These are phyloP conservation scores for Atherix ibis DNA, from an alignment of 2,888 invertebrate genomes.

Conservation along the genomic window DNA sequence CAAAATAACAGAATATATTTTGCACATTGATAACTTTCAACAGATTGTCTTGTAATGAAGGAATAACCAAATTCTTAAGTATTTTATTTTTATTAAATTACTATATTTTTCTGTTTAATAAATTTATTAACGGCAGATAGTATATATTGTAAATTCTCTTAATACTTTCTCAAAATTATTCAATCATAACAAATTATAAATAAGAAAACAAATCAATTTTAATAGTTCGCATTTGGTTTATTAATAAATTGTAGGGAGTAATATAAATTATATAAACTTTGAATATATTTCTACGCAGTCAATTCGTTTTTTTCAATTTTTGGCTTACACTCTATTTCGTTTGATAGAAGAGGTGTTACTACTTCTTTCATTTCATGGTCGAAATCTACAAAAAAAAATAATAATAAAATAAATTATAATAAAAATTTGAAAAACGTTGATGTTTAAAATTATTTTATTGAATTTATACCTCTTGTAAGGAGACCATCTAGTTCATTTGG, in stretches of 20 bases:
- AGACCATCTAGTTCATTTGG: conserved; percentile 23
- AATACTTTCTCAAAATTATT: background rate
- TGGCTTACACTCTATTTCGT: conserved; percentile 2
- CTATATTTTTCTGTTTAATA: no score
- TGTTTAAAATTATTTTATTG: conserved; percentile 9
- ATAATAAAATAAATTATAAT: background rate
- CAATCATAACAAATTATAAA: background rate
- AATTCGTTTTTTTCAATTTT: conserved; percentile 2
- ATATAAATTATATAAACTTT: background rate
- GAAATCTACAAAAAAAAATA: background rate
- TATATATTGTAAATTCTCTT: no score
- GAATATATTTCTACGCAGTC: background rate
- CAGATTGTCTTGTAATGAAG: no score
- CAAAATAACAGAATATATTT: no score
- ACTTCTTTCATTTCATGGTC: conserved; percentile 6
- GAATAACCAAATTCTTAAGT: no score
- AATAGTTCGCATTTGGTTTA: background rate
- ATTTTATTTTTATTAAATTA: no score
- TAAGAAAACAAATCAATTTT: background rate
- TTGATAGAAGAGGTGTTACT: conserved; percentile 4
- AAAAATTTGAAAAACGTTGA: background rate
- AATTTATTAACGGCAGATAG: no score
- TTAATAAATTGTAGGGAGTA: no score
- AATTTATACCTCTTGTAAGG: conserved; percentile 24
- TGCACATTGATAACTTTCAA: no score